Base-by-base conservation (phyloP, 2,888 invertebrate genomes). In the Emmelina monodactyla region DNA sequence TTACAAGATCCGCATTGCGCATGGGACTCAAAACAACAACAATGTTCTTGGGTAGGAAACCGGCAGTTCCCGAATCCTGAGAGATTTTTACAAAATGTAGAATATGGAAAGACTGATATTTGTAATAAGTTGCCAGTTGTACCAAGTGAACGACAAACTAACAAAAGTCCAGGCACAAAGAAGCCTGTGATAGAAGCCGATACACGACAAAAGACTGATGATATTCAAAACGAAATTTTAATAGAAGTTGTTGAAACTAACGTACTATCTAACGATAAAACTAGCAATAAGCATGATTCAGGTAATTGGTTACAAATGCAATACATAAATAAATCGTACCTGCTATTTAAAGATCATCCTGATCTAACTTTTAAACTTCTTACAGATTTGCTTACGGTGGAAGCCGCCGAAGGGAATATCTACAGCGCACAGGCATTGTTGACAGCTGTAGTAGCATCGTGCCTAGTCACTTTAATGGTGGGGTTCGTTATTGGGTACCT, bases 1-100 rank as follows among this genome's bases (percentile, higher is more conserved):
- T 81, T 97, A 39, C 94, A 96, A 79, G 98, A 99, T 79, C 98
- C 98, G 0, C 95, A 97, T 64, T 99, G 98, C 70, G 95, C 95
- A 13, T 99, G 97, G 97, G 92, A 94, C 62, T 85, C 87, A 4
- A 84, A 83, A 43, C 81, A 82, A 45, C 84, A 83, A 49, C 82
- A 84, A 50, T 85, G 85, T 55, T 65, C 76, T 45, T 80, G 79
- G 75, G 80, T 81, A 34, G 78, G 80, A 45, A 78, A 79, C 50
- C 62, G 83, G 57, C 76, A 83, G 51, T 83, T 83, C 58, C 83
- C 84, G 50, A 83, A 82, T 57, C 83, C 84, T 29, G 84, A 85
- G 50, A 79, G 84, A 48, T 83, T 88, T 57, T 82, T 88, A 53
- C 91, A 91, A 71, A 89, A 89, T 63, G 84, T 91, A 50, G 78